These are phyloP conservation scores for Trypoxylon attenuatum DNA, from an alignment of 2,888 invertebrate species.

Conservation along the genomic window DNA sequence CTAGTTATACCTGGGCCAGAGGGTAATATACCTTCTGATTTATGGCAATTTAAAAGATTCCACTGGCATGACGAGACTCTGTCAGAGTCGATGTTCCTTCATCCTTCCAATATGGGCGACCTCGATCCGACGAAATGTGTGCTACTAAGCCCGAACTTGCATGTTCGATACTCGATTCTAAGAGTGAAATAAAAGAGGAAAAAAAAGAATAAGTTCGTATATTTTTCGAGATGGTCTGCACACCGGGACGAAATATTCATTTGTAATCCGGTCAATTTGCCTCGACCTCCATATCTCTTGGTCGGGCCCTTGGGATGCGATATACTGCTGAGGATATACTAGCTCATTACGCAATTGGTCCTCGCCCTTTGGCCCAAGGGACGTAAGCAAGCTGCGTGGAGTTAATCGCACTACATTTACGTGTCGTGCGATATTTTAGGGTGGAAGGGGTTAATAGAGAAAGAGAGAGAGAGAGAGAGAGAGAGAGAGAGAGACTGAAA, in stretches of 20 bases:
- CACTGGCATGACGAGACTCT: too few relatives aligned
- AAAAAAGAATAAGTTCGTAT: too few relatives aligned
- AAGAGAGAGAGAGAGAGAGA: background rate
- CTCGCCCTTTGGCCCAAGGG: background rate
- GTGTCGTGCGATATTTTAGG: background rate
- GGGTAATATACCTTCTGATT: too few relatives aligned
- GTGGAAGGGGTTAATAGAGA: background rate
- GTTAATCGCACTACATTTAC: conserved; percentile 24
- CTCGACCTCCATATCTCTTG: background rate
- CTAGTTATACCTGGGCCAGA: too few relatives aligned
- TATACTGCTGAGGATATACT: conserved; percentile 4
- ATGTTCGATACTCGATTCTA: too few relatives aligned
- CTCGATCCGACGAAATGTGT: too few relatives aligned
- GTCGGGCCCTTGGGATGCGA: background rate
- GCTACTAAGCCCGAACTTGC: too few relatives aligned
- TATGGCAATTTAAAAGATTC: too few relatives aligned
- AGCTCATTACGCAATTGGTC: conserved; percentile 24
- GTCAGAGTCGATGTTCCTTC: too few relatives aligned
- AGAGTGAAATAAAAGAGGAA: too few relatives aligned
- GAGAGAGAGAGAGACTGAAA: background rate
- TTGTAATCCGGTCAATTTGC: background rate
- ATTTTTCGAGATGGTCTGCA: background rate
- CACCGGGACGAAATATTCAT: background rate
- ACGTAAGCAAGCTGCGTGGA: background rate
- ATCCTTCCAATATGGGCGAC: too few relatives aligned